These are phyloP conservation scores for Oxyruncus cristatus DNA, from an alignment of 2,113 vertebrate species.

Conservation along the genomic window DNA sequence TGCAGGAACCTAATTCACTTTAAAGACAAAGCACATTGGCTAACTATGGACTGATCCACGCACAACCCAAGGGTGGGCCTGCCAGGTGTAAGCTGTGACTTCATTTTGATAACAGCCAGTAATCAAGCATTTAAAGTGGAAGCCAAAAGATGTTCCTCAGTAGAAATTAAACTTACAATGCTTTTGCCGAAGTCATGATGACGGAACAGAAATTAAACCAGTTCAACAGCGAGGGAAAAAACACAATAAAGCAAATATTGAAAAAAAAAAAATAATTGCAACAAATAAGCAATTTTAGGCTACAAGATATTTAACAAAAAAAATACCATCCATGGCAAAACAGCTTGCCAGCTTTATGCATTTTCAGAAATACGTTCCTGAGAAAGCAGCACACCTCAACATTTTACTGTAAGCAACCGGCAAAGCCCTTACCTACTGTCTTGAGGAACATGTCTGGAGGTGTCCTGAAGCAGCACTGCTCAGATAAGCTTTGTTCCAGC, in stretches of 20 bases:
- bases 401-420: neutral
- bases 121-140: neutral
- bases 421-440: neutral
- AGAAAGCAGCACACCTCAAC: neutral
- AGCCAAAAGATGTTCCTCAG: neutral
- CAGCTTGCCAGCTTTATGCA: neutral
- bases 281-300: neutral
- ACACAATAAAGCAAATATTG: neutral
- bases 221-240: neutral
- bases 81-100: neutral
- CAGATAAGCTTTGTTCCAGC: neutral
- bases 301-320: neutral
- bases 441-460: neutral
- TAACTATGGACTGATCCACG: neutral
- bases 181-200: neutral
- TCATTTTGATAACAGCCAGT: neutral
- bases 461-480: neutral
- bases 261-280: neutral
- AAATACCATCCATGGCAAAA: neutral
- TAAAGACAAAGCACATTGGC: neutral
- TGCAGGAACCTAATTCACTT: neutral
- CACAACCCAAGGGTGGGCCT: neutral
- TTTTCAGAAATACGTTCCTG: neutral
- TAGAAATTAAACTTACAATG: neutral
- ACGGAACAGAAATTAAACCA: neutral